Evolutionary conservation across 1,140 invertebrate species (phyloP), one percentile per base, ranked within the genome.

Genomic region (Octopus bimaculoides): DNA sequence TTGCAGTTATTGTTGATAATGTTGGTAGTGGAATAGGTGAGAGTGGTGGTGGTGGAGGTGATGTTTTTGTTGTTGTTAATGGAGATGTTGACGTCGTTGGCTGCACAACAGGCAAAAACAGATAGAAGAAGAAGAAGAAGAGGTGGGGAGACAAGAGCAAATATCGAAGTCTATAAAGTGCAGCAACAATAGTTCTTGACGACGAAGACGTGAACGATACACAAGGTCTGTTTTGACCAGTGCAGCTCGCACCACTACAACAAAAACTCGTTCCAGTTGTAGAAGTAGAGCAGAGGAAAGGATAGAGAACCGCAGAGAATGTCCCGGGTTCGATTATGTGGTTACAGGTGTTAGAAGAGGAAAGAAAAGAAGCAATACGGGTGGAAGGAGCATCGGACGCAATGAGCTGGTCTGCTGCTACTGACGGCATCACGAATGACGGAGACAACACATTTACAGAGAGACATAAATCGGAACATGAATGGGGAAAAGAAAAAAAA

Each of bases 361-460:
- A 78, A 56, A 5, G 81, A 78, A 61, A 79, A 79, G 10, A 26
- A 52, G 9, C 41, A 5, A 73, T 79, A 82, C 5, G 79, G 53
- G 61, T 66, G n/a, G 8, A 77, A 53, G n/a, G 78, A 78, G 5
- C 7, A 26, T 41, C 3, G 26, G 26, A 41, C 26, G 26, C 26
- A 41, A 41, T 41, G 26, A 3, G 26, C 26, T 41, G 26, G 26
- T 41, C 26, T 41, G 26, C 26, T 41, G 26, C 26, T 41, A 41
- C 26, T 41, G 26, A 41, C 26, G 26, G 26, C 26, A 41, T 41
- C 26, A 41, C 26, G 26, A 41, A 41, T 41, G 26, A 41, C 26
- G 3, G 26, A 41, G 3, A 41, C 26, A 41, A 41, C 26, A 41
- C 26, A 41, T 41, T 41, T 41, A 41, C 26, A 41, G 1, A 41